These are phyloP conservation scores for Dryomyza anilis DNA, from an alignment of 2,888 invertebrate genomes.

Conservation along the genomic window DNA sequence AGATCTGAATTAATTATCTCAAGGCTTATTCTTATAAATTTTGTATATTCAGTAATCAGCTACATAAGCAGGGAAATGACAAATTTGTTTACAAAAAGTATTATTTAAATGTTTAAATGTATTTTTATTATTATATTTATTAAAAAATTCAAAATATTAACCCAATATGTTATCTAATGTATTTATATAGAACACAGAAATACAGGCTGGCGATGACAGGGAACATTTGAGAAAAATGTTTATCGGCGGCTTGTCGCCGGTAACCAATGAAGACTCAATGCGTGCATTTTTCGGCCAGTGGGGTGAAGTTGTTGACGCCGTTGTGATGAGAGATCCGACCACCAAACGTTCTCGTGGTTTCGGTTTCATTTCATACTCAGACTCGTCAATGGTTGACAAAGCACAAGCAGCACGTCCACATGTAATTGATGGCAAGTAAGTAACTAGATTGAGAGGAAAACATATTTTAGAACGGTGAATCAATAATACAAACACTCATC, in stretches of 20 bases:
- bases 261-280: conserved; percentile 48
- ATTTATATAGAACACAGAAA: neutral
- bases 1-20: too few species aligned
- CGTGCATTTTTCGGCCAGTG: conserved; percentile 50
- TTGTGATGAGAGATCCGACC: conserved; percentile 55
- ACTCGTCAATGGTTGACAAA: conserved; percentile 48
- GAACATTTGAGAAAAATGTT: conserved; percentile 57
- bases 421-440: conserved; percentile 63
- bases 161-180: too few species aligned
- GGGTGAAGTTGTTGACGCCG: conserved; percentile 51
- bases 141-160: too few species aligned
- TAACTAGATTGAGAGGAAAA: conserved; percentile 25
- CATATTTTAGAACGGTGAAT: neutral
- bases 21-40: too few species aligned
- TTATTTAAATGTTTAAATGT: neutral
- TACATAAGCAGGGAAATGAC: too few species aligned
- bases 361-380: conserved; percentile 53
- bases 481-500: neutral
- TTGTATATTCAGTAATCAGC: too few species aligned
- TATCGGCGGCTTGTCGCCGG: conserved; percentile 52
- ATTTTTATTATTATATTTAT: neutral
- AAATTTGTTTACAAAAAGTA: too few species aligned
- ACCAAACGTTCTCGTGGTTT: conserved; percentile 56
- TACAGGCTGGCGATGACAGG: conserved; percentile 14
- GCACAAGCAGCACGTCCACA: conserved; percentile 53